Percentiles rank a stretch among this genome's conserved stretches.
Conservation (phyloP, 2,888 invertebrate genomes). For the Caenorhabditis macrosperma region DNA sequence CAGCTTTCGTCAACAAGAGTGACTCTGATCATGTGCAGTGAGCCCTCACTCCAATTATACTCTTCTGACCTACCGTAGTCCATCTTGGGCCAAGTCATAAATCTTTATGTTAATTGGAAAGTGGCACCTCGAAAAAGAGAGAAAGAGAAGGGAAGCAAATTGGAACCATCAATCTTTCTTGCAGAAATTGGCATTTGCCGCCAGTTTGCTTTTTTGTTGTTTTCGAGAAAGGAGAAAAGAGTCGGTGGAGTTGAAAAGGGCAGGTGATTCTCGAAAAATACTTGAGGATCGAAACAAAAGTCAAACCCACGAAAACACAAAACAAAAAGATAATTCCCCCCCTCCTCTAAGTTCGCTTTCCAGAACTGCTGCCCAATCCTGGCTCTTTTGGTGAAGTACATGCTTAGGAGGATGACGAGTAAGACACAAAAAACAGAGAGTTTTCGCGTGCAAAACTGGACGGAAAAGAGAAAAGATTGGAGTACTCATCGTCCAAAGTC, state of each 20-base stretch:
- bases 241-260: background rate
- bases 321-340: conserved; percentile 23
- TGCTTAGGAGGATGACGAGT: conserved; percentile 34
- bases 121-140: no score
- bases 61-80: background rate
- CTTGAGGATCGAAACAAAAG: background rate
- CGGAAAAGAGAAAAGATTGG: conserved; percentile 4
- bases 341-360: conserved; percentile 14
- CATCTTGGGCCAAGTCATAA: background rate
- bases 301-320: background rate
- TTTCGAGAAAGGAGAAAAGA: background rate
- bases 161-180: background rate
- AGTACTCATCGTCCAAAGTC: conserved; percentile 11
- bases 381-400: conserved; percentile 33
- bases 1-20: background rate
- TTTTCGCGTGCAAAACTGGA: background rate
- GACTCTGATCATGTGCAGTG: background rate
- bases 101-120: no score
- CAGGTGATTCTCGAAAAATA: background rate
- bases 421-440: conserved; percentile 19
- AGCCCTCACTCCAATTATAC: background rate
- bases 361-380: conserved; percentile 28
- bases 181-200: no score
- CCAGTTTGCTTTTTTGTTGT: no score
- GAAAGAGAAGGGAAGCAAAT: background rate